Base-by-base conservation (phyloP, 2,797 vertebrate genomes). In the Margarornis squamiger region DNA sequence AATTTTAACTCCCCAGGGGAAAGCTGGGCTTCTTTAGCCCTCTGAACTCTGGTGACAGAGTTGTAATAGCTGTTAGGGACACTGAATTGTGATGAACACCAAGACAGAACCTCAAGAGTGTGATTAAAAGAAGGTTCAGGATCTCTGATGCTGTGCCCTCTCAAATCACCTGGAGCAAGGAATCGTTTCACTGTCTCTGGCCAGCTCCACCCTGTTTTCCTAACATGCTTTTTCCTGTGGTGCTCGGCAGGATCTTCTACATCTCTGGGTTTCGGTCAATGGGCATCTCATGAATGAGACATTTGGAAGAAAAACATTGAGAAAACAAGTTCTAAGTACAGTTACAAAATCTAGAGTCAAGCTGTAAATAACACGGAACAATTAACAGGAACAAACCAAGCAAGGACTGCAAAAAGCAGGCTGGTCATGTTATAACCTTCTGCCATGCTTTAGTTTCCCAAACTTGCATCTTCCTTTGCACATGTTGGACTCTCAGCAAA, bases 401-500 rank as follows among this genome's bases (percentile, higher is more conserved):
- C 15, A 27, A 65, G 14, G 77, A n/a, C 21, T 58, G 32, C 18
- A 54, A 72, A 36, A 72, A 81, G n/a, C 14, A 51, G 5, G 6
- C 4, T 30, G 36, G 14, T 21, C 26, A 41, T 39, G 12, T 5
- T 19, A 7, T 9, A 49, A 36, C 24, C n/a, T 61, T 22, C 39
- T 71, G 32, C 8, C 16, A 9, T 0, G 11, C 30, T 67, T 41
- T 21, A 6, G 5, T 41, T 88, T 83, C 61, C 39, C 61, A 34
- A 36, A 73, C 10, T 73, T 51, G 4, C 17, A 3, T 52, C 49
- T 67, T 83, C 27, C 22, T 54, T 43, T 45, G 43, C 14, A 41
- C 4, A 0, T 14, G 34, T 3, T 7, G 34, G 11, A 26, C 2
- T 8, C 5, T 7, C 51, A 48, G 17, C 39, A 59, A 23, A 57